Conservation (phyloP, 2,888 invertebrate species). For the Ennomos erosarius region DNA sequence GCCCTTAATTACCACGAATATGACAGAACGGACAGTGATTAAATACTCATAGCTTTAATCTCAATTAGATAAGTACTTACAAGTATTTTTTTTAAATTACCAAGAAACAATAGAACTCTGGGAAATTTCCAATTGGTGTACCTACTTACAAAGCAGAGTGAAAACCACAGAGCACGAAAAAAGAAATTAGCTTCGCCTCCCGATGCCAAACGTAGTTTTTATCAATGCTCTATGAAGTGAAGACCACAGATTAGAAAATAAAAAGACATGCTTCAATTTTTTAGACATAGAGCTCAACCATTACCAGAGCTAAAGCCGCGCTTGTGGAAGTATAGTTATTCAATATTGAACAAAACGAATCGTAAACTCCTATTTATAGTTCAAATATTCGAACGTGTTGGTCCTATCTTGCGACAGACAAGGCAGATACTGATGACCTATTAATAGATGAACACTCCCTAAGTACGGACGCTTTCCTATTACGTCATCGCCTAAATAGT, state of each 20-base stretch:
- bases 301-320: background rate
- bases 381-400: conserved; percentile 14
- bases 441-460: conserved; percentile 26
- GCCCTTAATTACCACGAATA: conserved; percentile 29
- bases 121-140: background rate
- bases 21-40: conserved; percentile 12
- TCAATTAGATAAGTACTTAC: background rate
- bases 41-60: background rate
- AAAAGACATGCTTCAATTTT: too few relatives aligned
- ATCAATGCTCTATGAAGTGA: too few relatives aligned
- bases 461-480: conserved; percentile 17
- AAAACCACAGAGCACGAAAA: too few relatives aligned
- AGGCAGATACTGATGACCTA: conserved; percentile 19
- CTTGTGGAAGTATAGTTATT: too few relatives aligned
- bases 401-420: conserved; percentile 21
- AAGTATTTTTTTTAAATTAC: background rate
- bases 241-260: too few relatives aligned
- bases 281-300: too few relatives aligned
- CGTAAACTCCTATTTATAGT: conserved; percentile 18
- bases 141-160: too few relatives aligned
- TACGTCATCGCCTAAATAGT: conserved; percentile 18
- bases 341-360: background rate
- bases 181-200: too few relatives aligned
- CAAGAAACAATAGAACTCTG: conserved; percentile 1
- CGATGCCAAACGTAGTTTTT: too few relatives aligned